Base-by-base conservation (phyloP, 2,113 vertebrate genomes). In the Xenopus laevis region DNA sequence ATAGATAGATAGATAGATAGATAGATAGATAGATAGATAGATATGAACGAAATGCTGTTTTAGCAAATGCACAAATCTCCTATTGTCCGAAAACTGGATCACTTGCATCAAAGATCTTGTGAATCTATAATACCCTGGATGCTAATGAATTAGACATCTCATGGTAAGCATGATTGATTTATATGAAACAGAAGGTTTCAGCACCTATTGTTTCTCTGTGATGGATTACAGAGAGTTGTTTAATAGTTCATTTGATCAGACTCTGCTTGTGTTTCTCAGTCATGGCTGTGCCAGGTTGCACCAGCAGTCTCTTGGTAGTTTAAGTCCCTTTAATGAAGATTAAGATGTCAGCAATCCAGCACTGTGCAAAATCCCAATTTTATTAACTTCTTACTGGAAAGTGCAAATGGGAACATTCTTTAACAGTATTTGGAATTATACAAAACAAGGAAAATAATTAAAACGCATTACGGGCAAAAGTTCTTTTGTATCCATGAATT, bases 321-420 rank as follows among this genome's bases (percentile, higher is more conserved):
- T 93, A 95, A 93, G 94, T 91, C 95, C 90, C 93, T 92, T 94
- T 96, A 97, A 98, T 96, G 91, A 95, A 98, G 97, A 98, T 99
- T 98, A 98, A 96, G 93, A 94, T 94, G 94, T 96, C 93, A 94
- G 91, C 92, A 91, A 91, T 89, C 87, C 85, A 86, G 89, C 85
- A 86, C 89, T 90, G 88, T 84, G 83, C 82, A 84, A 91, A 92
- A 94, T 92, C 91, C 91, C 79, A 73, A 88, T 91, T 94, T 94
- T 90, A 93, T 94, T 93, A 93, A 94, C 89, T 94, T 91, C 91
- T 91, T 90, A 86, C 87, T 88, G 89, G 87, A 89, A 83, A 83
- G 87, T 74, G 82, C 85, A 84, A 89, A 87, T 80, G 78, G 85
- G 83, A 81, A 81, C 73, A 71, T 81, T 84, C 82, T 80, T 80